These are phyloP conservation scores for Trematomus loennbergii DNA, from an alignment of 2,113 vertebrate species.

Conservation along the genomic window DNA sequence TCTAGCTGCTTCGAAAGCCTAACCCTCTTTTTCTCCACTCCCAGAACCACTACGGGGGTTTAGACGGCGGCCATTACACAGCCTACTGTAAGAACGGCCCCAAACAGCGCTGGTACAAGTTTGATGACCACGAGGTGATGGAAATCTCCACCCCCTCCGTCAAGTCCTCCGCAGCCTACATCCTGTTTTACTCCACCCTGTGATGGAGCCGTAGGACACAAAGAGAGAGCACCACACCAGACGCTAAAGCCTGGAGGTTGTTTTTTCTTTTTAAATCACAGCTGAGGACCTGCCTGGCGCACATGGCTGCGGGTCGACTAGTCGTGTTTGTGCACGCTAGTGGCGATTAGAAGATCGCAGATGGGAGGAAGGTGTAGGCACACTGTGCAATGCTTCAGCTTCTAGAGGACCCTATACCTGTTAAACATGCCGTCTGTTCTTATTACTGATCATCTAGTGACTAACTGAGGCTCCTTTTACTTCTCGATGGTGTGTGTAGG, in stretches of 20 bases:
- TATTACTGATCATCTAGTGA: conserved; percentile 62
- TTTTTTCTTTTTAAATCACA: conserved; percentile 37
- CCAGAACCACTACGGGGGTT: conserved; percentile 96
- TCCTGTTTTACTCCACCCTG: conserved; percentile 95
- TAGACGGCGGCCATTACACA: conserved; percentile 98
- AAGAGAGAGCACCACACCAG: conserved; percentile 54
- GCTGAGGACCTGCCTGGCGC: conserved; percentile 49
- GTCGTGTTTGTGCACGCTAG: neutral
- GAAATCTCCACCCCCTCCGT: conserved; percentile 92
- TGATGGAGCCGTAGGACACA: conserved; percentile 80
- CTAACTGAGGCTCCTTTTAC: conserved; percentile 50
- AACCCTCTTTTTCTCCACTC: neutral
- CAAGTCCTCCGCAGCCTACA: conserved; percentile 96
- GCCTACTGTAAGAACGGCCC: conserved; percentile 93
- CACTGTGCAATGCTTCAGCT: conserved; percentile 65
- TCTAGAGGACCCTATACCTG: conserved; percentile 65
- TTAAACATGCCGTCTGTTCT: conserved; percentile 55
- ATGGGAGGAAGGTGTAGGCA: conserved; percentile 20
- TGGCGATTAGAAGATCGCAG: neutral
- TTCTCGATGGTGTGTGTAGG: conserved; percentile 50
- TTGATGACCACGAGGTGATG: conserved; percentile 97
- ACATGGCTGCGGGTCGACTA: conserved; percentile 12
- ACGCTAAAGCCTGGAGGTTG: conserved; percentile 45
- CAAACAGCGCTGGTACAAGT: conserved; percentile 96
- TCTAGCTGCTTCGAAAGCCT: neutral